Evolutionary conservation across 2,888 invertebrate species (phyloP), one percentile per base, ranked within the genome.

Genomic region (Nephrocerus scutellatus): DNA sequence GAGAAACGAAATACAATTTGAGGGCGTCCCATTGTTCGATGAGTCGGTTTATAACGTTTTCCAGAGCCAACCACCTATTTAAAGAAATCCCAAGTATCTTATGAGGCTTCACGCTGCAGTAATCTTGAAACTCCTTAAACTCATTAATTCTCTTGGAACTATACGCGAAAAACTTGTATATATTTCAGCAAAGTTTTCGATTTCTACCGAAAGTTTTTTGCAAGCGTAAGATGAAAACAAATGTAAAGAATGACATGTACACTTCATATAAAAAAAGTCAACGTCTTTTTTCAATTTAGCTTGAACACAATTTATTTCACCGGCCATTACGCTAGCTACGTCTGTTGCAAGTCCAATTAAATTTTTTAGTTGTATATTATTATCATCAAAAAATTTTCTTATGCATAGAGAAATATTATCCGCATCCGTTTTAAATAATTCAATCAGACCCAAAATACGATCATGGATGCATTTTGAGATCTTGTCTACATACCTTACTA

Each of bases 61-160:
- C 40, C 22, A 45, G 20, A 4, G 44, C 29, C 6, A 51, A 30
- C 49, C 44, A 48, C 6, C 44, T n/a, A 24, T 43, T 50, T 1
- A 29, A 24, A 36, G 37, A 41, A 24, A 41, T 22, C 28, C 43
- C 41, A 7, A 49, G 14, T 7, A 44, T 47, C 39, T 44, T 43
- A 24, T 46, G 43, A 15, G 37, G 31, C 15, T 41, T 15, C 7
- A 41, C 37, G 5, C 30, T 8, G 24, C 43, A 46, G 30, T 46
- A 44, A 13, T 39, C 32, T 20, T 42, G 45, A 21, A 45, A 36
- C 30, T 45, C 38, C 29, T 32, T 31, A 28, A 39, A 31, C 14
- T 44, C 31, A 9, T 31, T 15, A n/a, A 31, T 26, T 9, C 22
- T 23, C 25, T 41, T 41, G 1, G 36, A 12, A 14, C 36, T 32